Evolutionary conservation across 2,888 invertebrate species (phyloP), one percentile per base, ranked within the genome.

Genomic region (Steinernema carpocapsae): DNA sequence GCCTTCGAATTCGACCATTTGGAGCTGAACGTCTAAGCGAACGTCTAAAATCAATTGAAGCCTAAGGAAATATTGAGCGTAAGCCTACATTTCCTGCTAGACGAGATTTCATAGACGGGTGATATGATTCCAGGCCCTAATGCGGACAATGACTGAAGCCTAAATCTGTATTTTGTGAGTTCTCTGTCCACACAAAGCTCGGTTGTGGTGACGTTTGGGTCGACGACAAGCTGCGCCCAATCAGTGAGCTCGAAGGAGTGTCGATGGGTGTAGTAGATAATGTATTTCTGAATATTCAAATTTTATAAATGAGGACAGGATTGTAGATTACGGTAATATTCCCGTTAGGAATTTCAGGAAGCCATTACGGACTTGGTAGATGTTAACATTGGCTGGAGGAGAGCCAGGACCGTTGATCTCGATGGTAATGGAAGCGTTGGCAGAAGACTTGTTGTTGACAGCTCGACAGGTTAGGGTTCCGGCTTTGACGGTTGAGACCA

Each of bases 321-420:
- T 14, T 2, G 22, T 19, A 56, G 22, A 14, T 48, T 29, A 80
- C 80, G 75, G 76, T 75, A 22, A 82, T 78, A 32, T 80, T 77
- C n/a, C 82, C 80, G 70, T 82, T 82, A 0, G 80, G 76, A 48
- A 79, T 46, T 26, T 72, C 72, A 1, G 82, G 51, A 82, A 78
- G 14, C 77, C 76, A 71, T 82, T 82, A 32, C 78, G 76, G 70
- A 77, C 74, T n/a, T 80, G 76, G 17, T 43, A 70, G 3, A 78
- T 64, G 64, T 70, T 42, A 0, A 77, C 75, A 73, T 73, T 17
- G 51, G 72, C 26, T 76, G 76, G 73, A 78, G 76, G 71, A 75
- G 76, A 59, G 51, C 51, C 64, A 32, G 64, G 64, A 32, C 64
- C 64, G 17, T 29, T 22, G 29, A 64, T 64, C 19, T 64, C 32